Percentiles rank a stretch among this genome's conserved stretches.
Evolutionary conservation across 2,888 invertebrate species (phyloP).

Genomic region (Atrina japonica): DNA sequence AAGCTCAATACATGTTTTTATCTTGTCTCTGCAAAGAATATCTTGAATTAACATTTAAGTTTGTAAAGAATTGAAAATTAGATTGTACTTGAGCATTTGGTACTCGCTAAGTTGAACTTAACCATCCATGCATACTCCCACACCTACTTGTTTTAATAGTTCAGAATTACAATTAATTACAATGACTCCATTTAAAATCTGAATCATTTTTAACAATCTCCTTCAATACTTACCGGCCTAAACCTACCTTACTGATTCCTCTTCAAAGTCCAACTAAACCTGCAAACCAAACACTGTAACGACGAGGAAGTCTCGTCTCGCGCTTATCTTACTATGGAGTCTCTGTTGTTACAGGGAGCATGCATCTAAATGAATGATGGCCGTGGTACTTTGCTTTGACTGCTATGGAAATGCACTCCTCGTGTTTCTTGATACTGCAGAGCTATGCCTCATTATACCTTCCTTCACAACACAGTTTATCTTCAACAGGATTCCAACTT

Average conservation of each 20-base stretch:
- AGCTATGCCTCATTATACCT: constrained; percentile 6
- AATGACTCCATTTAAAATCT: too few species aligned
- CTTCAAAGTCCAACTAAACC: constrained; percentile 1
- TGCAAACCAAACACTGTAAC: constrained; percentile 1
- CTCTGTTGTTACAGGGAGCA: constrained; percentile 45
- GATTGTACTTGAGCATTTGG: background rate
- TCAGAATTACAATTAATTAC: too few species aligned
- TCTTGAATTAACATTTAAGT: constrained; percentile 9
- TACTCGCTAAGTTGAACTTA: constrained; percentile 13
- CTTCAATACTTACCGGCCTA: constrained; percentile 8
- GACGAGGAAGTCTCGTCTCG: too few species aligned
- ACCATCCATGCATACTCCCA: constrained; percentile 30
- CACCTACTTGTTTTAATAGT: background rate
- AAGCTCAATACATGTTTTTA: background rate
- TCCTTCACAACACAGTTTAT: constrained; percentile 24
- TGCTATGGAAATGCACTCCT: constrained; percentile 40
- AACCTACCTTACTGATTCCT: constrained; percentile 7
- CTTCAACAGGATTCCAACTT: constrained; percentile 15
- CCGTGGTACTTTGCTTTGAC: constrained; percentile 43
- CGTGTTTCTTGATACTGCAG: constrained; percentile 28
- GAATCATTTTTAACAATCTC: background rate
- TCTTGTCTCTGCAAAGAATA: background rate
- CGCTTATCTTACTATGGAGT: constrained; percentile 10
- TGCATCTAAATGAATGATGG: constrained; percentile 46
- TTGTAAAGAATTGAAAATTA: background rate